Evolutionary conservation across 2,113 vertebrate species (phyloP), one percentile per base, ranked within the genome.

Genomic region (Holacanthus passer): DNA sequence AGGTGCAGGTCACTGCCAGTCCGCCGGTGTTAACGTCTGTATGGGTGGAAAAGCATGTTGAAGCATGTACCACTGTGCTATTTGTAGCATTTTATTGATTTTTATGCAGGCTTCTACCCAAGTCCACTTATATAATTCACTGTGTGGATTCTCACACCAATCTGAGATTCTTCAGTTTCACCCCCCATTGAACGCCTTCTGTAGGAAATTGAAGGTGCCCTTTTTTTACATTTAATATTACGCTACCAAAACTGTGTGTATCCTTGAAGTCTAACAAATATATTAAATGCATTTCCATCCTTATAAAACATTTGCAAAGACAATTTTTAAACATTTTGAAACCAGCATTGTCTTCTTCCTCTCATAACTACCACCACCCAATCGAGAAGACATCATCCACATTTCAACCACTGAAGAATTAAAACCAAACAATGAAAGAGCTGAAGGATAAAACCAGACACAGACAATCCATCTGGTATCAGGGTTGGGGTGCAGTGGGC

Each of bases 391-490:
- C 43, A 50, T 20, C 24, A 53, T 22, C n/a, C 17, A 37, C 22
- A 24, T 50, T 71, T 85, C 60, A 35, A 69, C 31, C 20, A 19
- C 8, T 41, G 77, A 73, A 32, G 43, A 53, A 73, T 47, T 41
- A 43, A 85, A 79, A 37, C 43, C 63, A 31, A 73, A 67, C 39
- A 70, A 31, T 31, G 32, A 81, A 72, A 67, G 80, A 70, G 37
- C 27, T n/a, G 20, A 63, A 63, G 60, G 52, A 67, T 59, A 53
- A 50, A 86, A 75, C 48, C 62, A 79, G 50, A 82, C 9, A 32
- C 77, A 88, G 80, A 62, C 7, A 3, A 59, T 47, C 62, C 62
- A 86, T 86, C 77, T 86, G 80, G 74, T 75, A 79, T 48, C 64
- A 37, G 43, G 45, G 35, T 22, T 43, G 47, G 43, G 73, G 74